phyloP scores from a whole-genome alignment of 1,140 invertebrate species.

The Zaprionus tsacasi region DNA sequence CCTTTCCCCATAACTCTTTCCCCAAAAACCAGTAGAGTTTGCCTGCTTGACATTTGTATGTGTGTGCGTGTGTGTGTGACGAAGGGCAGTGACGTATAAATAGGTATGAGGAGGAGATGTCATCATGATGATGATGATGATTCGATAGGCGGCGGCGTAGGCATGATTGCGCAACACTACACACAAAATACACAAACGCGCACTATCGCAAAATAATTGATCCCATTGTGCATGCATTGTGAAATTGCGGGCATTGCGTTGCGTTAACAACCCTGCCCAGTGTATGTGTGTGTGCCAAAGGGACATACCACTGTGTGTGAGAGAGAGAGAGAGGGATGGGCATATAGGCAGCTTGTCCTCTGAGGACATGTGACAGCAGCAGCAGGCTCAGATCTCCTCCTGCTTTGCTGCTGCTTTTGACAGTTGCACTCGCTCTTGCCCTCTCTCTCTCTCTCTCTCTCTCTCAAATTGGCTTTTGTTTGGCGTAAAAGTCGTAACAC shows the following conservation, averaged over 20 bases:
- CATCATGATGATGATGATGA: slow-evolving; percentile 8
- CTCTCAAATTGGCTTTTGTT: slow-evolving; percentile 53
- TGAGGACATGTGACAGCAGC: not conserved
- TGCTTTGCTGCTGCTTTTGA: slow-evolving; percentile 50
- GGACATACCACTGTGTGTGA: not conserved
- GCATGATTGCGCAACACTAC: slow-evolving; percentile 62
- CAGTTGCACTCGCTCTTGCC: slow-evolving; percentile 50
- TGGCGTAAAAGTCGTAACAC: not conserved
- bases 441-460: too few species aligned
- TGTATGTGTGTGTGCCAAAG: not conserved
- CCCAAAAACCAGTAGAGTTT: not conserved
- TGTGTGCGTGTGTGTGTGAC: slow-evolving; percentile 12
- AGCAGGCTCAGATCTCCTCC: not conserved
- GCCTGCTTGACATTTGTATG: slow-evolving; percentile 44
- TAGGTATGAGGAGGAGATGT: not conserved
- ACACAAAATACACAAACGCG: slow-evolving; percentile 35
- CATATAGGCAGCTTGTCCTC: not conserved
- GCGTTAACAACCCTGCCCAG: slow-evolving; percentile 59
- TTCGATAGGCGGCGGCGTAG: slow-evolving; percentile 25
- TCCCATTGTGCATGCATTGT: slow-evolving; percentile 78
- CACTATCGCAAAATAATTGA: slow-evolving; percentile 72
- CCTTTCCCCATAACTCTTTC: too few species aligned
- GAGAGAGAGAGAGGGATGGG: not conserved
- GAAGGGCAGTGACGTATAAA: not conserved
- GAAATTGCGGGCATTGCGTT: slow-evolving; percentile 57